Percentiles rank a stretch among this genome's conserved stretches.
phyloP scores from a whole-genome alignment of 2,113 vertebrate genomes.

The Corynorhinus townsendii region DNA sequence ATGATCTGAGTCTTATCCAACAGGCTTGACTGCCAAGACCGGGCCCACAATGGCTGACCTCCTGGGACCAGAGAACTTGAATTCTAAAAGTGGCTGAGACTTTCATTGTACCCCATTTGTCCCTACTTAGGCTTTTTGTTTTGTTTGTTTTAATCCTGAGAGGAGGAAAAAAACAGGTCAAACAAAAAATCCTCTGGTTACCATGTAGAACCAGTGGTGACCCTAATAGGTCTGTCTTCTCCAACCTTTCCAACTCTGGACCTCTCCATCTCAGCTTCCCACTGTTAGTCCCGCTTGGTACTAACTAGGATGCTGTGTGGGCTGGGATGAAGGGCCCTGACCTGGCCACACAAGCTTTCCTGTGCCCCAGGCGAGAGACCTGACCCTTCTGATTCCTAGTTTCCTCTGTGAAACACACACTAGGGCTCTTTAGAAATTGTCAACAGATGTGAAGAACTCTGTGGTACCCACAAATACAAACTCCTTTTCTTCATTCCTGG shows the following conservation, averaged over 20 bases:
- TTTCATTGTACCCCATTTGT: not conserved
- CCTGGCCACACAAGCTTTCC: not conserved
- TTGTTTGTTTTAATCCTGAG: not conserved
- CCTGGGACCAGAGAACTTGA: not conserved
- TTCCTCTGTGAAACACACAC: not conserved
- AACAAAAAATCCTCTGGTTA: slow-evolving; percentile 1
- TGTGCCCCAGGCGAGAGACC: not conserved
- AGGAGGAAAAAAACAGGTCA: not conserved
- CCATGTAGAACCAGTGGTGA: not conserved
- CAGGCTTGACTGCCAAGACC: not conserved
- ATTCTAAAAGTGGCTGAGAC: not conserved
- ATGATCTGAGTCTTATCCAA: not conserved
- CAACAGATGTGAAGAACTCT: not conserved
- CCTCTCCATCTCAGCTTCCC: not conserved
- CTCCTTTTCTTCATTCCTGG: not conserved
- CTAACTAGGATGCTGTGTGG: not conserved
- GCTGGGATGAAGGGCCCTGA: not conserved
- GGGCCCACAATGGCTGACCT: not conserved
- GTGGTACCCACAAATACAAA: not conserved
- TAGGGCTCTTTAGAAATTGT: not conserved
- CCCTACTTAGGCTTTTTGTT: not conserved
- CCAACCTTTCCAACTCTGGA: not conserved
- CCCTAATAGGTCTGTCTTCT: not conserved
- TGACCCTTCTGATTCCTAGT: not conserved
- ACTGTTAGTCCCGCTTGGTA: not conserved